A percentile compares a stretch with the other conserved stretches of the same genome.
Evolutionary conservation across 2,888 invertebrate species (phyloP).

Genomic region (Prosapia bicincta): DNA sequence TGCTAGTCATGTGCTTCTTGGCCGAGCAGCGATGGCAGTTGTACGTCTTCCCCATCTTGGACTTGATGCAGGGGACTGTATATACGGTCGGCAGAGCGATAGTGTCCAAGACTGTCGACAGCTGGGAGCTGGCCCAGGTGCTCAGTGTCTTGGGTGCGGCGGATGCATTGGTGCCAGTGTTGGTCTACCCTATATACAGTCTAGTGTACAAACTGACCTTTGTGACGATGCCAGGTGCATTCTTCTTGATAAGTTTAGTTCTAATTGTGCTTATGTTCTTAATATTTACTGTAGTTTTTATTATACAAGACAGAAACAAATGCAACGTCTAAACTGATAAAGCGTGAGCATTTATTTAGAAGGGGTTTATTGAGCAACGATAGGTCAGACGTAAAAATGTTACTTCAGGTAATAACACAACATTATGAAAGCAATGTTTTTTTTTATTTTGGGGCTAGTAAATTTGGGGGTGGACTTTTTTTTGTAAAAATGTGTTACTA

Average conservation of each 20-base stretch:
- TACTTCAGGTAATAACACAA: too few species aligned
- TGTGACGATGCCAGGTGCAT: slow-evolving; percentile 33
- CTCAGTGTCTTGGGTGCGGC: slow-evolving; percentile 31
- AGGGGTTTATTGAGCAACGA: too few species aligned
- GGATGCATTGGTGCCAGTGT: slow-evolving; percentile 33
- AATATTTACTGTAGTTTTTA: not conserved
- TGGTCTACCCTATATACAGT: slow-evolving; percentile 34
- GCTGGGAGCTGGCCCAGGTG: slow-evolving; percentile 2
- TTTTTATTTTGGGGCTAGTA: too few species aligned
- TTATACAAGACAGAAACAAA: not conserved
- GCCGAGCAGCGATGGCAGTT: slow-evolving; percentile 31
- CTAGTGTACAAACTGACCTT: slow-evolving; percentile 33
- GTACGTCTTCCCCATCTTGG: slow-evolving; percentile 26
- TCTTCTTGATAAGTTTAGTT: slow-evolving; percentile 32
- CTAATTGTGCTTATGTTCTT: not conserved
- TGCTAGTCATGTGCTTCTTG: slow-evolving; percentile 18
- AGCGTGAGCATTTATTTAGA: too few species aligned
- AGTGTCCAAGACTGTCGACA: slow-evolving; percentile 21
- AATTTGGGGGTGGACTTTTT: too few species aligned
- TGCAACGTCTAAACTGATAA: too few species aligned
- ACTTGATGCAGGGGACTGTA: slow-evolving; percentile 30
- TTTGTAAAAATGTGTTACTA: too few species aligned
- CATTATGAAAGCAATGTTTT: too few species aligned
- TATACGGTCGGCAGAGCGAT: slow-evolving; percentile 28
- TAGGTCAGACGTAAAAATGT: too few species aligned